Evolutionary conservation across 2,888 invertebrate species (phyloP), one percentile per base, ranked within the genome.

Genomic region (Chloroclystis v-ata): DNA sequence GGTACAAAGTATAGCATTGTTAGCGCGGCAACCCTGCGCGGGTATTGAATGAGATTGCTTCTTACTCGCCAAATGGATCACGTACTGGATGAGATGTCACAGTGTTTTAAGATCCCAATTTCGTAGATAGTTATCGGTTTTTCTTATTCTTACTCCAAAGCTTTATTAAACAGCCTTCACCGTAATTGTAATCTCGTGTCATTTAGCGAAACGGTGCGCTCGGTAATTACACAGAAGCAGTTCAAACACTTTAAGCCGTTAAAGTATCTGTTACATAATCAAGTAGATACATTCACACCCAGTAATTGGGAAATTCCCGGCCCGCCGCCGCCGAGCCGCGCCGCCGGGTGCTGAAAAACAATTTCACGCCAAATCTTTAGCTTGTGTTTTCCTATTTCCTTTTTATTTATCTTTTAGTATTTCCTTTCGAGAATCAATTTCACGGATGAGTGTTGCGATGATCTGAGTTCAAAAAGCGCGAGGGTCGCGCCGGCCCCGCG

Each of bases 1-100:
- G 70, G 72, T 72, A 80, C 80, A 79, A 78, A 78, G 78, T 82
- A 81, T 80, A 71, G 75, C 71, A 78, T 78, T 81, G 78, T 79
- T 82, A 78, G 77, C 51, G 49, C 37, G 47, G 48, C 80, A 82
- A 63, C 81, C 83, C 82, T 82, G 52, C 52, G 59, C 63, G 62
- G 57, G 86, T 86, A 88, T 89, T 89, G 89, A 88, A 89, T 88
- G 88, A 88, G 89, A 89, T 89, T 87, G 88, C 88, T 88, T 87
- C 88, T 89, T 88, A 89, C 87, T 87, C 84, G 82, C 81, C 87
- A 88, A 89, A 89, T 89, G 89, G 89, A 89, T 89, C 88, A 89
- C 89, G 89, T 89, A 89, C 80, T 81, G 87, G 87, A 89, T 89
- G 88, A 87, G 87, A 89, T 86, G 89, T 89, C 89, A 86, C 89